A percentile compares a stretch with the other conserved stretches of the same genome.
These are phyloP conservation scores for Drosophila mojavensis DNA, from an alignment of 1,140 invertebrate genomes.

Conservation along the genomic window DNA sequence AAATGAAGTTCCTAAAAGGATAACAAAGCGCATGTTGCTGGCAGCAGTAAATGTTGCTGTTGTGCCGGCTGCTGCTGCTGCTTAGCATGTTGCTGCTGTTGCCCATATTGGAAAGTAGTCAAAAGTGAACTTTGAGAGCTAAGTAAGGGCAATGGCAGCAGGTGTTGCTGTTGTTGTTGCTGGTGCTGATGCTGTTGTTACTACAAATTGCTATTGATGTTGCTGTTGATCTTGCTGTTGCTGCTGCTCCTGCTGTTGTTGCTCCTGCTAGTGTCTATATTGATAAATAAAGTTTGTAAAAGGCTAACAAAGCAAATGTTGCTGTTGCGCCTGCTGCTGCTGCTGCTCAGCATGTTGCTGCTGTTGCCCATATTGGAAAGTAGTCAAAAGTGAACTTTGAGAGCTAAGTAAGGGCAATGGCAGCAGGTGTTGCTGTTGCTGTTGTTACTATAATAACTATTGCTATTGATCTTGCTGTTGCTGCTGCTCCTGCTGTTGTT, in stretches of 20 bases:
- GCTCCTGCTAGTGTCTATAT: background rate
- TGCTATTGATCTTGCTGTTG: background rate
- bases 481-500: too few species aligned
- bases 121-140: background rate
- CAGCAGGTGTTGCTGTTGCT: background rate
- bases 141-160: background rate
- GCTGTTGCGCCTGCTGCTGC: background rate
- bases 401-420: background rate
- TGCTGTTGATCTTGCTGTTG: background rate
- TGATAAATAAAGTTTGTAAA: background rate
- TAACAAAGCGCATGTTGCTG: background rate
- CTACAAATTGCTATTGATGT: too few species aligned
- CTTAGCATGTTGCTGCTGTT: background rate
- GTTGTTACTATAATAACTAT: too few species aligned
- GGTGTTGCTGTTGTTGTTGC: background rate
- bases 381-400: background rate
- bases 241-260: too few species aligned
- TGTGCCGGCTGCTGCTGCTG: background rate
- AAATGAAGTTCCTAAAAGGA: background rate
- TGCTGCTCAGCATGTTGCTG: background rate
- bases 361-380: background rate
- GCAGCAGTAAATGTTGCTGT: background rate
- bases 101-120: background rate
- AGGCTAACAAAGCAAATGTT: background rate
- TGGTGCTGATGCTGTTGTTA: background rate